phyloP scores from a whole-genome alignment of 2,888 invertebrate genomes.

The Apodemia mormo region DNA sequence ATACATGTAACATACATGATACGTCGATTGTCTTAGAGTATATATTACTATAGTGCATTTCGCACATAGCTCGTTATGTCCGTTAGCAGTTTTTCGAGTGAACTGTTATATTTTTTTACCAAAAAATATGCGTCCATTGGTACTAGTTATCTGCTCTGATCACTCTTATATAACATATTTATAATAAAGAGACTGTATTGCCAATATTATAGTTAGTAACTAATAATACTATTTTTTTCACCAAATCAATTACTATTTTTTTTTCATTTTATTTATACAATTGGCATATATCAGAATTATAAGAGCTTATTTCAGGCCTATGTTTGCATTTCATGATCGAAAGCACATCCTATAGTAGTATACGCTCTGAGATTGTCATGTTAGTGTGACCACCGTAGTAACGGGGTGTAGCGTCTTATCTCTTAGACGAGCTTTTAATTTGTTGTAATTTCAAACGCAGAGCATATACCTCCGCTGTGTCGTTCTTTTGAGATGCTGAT shows the following conservation, averaged over 20 bases:
- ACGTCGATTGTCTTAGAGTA: constrained; percentile 6
- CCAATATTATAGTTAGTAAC: neutral
- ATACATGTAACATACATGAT: constrained; percentile 8
- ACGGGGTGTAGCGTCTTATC: constrained; percentile 53
- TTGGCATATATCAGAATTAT: neutral
- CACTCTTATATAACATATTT: neutral
- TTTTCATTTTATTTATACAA: no score
- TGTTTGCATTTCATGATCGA: neutral
- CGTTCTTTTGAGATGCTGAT: constrained; percentile 64
- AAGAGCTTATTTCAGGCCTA: neutral
- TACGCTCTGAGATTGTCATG: constrained; percentile 25
- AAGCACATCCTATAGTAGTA: neutral
- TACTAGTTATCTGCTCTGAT: no score
- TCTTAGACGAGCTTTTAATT: constrained; percentile 77
- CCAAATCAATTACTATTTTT: no score
- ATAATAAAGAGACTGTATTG: neutral
- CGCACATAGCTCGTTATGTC: neutral
- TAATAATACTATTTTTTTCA: no score
- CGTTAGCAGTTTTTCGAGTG: neutral
- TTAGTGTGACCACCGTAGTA: neutral
- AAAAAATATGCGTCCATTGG: neutral
- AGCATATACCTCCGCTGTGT: constrained; percentile 68
- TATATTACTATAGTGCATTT: neutral
- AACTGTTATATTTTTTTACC: neutral
- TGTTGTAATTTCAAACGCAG: constrained; percentile 76